Percentiles rank a stretch among this genome's conserved stretches.
These are phyloP conservation scores for Lasaia peninsularis DNA, from an alignment of 1,140 invertebrate species.

Conservation along the genomic window DNA sequence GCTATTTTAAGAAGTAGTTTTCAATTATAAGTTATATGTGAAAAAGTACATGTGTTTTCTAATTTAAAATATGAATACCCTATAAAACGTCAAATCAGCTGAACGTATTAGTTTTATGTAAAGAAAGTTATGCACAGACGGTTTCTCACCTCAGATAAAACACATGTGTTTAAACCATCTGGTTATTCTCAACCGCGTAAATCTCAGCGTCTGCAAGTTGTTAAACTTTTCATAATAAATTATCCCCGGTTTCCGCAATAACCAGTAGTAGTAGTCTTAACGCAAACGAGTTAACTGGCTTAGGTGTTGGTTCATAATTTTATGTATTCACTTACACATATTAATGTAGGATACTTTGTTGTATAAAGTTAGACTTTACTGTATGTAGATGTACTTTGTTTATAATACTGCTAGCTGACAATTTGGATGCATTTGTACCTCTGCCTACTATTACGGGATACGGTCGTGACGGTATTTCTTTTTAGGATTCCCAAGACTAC, in stretches of 20 bases:
- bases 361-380: neutral
- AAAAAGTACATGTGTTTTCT: too few relatives aligned
- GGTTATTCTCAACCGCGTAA: conserved; percentile 22
- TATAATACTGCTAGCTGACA: too few relatives aligned
- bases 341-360: neutral
- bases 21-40: too few relatives aligned
- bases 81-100: too few relatives aligned
- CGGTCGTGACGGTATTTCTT: too few relatives aligned
- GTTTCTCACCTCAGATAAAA: neutral
- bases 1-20: too few relatives aligned
- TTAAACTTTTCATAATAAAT: conserved; percentile 21
- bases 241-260: conserved; percentile 43
- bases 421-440: too few relatives aligned
- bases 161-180: neutral
- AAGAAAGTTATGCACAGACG: neutral
- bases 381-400: too few relatives aligned
- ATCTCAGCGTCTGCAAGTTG: conserved; percentile 26
- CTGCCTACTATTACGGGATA: too few relatives aligned
- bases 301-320: neutral
- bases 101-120: too few relatives aligned
- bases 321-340: neutral
- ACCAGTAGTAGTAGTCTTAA: conserved; percentile 42
- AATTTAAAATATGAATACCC: too few relatives aligned
- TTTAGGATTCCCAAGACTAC: too few relatives aligned
- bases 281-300: conserved; percentile 26